phyloP scores from a whole-genome alignment of 2,888 invertebrate species.

The Elysia crispata region DNA sequence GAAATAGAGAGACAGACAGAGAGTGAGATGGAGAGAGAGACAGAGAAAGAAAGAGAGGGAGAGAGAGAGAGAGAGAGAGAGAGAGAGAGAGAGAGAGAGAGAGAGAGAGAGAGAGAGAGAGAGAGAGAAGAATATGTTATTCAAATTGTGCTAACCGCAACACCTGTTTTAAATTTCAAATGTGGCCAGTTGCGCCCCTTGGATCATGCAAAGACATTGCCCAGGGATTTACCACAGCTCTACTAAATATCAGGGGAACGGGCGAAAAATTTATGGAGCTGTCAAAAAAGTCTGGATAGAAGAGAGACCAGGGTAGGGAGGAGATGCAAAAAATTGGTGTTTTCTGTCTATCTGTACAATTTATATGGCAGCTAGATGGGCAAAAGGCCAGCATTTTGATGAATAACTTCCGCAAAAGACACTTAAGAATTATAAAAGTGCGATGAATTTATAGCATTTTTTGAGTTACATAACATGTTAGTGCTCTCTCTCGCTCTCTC shows the following conservation, averaged over 20 bases:
- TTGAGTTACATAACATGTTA: too few relatives aligned
- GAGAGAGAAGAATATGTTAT: not conserved
- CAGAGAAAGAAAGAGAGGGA: slow-evolving; percentile 25
- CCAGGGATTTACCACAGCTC: not conserved
- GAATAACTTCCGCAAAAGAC: not conserved
- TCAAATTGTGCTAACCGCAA: not conserved
- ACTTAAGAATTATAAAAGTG: too few relatives aligned
- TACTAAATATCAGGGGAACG: too few relatives aligned
- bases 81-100: too few relatives aligned
- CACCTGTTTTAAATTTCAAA: not conserved
- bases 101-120: too few relatives aligned
- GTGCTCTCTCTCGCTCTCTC: not conserved
- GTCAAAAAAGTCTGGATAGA: too few relatives aligned
- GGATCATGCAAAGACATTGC: not conserved
- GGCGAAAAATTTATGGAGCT: too few relatives aligned
- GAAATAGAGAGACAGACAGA: slow-evolving; percentile 22
- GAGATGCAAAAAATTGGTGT: too few relatives aligned
- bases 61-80: too few relatives aligned
- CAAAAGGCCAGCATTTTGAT: not conserved
- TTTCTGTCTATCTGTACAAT: not conserved
- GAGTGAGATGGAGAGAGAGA: too few relatives aligned
- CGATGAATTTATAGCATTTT: too few relatives aligned
- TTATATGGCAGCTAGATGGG: not conserved
- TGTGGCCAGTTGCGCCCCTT: not conserved
- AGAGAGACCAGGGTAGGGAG: too few relatives aligned